Base-by-base conservation (phyloP, 2,888 invertebrate species). In the Stenolophus ochropezus region DNA sequence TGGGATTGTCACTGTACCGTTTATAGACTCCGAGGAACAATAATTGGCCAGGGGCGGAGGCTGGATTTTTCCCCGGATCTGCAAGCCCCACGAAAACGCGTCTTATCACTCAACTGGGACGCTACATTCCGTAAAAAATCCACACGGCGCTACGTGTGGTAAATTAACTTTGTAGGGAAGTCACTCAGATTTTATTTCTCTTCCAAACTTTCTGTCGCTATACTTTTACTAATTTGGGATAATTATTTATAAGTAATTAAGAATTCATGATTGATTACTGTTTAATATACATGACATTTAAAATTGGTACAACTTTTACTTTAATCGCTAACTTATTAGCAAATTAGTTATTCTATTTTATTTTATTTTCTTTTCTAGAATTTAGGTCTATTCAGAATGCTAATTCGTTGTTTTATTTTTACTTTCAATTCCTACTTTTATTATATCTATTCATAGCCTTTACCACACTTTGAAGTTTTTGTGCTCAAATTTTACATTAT, bases 21-120 rank as follows among this genome's bases (percentile, higher is more conserved):
- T 81, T 81, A 81, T 75, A 81, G 81, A 75, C 81, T 81, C 81
- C 20, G 61, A n/a, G 75, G 81, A 81, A 81, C 74, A 81, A 81
- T 81, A 81, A 81, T 81, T 81, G 81, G 51, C 65, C 56, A 20
- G 73, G 65, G 71, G 56, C 49, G 5, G 49, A 23, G 21, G 73
- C 14, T 6, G 71, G 71, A 71, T 71, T 71, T 69, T 71, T 71
- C 3, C 47, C 16, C 71, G 71, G 65, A 27, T 42, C 61, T 77
- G 77, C 58, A 58, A 42, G 61, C 77, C 47, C 42, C 53, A 79
- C 65, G 23, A 49, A 69, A 79, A 53, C 51, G 51, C 69, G 53
- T 69, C 79, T 79, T 79, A 79, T 79, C 79, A 51, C 69, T 25
- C 79, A 69, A 25, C 27, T 51, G 79, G 79, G 79, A 79, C 65